These are phyloP conservation scores for Forpus xanthops DNA, from an alignment of 2,797 vertebrate genomes.

Conservation along the genomic window DNA sequence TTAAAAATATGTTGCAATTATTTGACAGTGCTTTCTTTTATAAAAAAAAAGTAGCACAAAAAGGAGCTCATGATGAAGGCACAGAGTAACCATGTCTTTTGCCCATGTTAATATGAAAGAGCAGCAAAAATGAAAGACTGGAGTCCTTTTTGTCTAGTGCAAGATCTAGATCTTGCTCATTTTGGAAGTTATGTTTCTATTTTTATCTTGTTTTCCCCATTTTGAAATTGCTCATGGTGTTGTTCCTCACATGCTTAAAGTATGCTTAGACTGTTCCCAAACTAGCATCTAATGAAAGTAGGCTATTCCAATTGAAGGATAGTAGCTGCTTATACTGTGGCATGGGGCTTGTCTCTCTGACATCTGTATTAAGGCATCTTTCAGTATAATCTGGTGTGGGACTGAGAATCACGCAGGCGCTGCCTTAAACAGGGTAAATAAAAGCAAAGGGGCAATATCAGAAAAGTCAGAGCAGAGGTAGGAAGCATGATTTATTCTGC, in stretches of 20 bases:
- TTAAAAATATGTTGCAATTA: not conserved
- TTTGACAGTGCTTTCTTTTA: not conserved
- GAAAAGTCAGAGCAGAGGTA: not conserved
- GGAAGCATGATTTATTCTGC: slow-evolving; percentile 33
- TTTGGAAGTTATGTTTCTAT: not conserved
- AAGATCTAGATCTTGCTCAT: not conserved
- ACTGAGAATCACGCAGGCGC: not conserved
- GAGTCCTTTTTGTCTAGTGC: not conserved
- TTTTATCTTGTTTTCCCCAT: not conserved
- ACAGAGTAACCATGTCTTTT: not conserved
- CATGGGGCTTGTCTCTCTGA: slow-evolving; percentile 14
- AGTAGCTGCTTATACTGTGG: not conserved
- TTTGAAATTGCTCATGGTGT: slow-evolving; percentile 4
- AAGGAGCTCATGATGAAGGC: not conserved
- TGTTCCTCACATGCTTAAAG: not conserved
- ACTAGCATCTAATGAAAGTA: slow-evolving; percentile 21
- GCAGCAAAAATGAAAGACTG: not conserved
- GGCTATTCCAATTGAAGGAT: slow-evolving; percentile 49
- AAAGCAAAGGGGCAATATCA: slow-evolving; percentile 24
- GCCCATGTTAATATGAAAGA: not conserved
- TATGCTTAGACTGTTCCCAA: not conserved
- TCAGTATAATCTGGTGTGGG: not conserved
- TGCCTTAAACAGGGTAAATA: not conserved
- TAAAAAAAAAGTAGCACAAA: not conserved
- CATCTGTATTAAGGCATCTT: slow-evolving; percentile 16